Base-by-base conservation (phyloP, 2,888 invertebrate species). In the Belgica antarctica region DNA sequence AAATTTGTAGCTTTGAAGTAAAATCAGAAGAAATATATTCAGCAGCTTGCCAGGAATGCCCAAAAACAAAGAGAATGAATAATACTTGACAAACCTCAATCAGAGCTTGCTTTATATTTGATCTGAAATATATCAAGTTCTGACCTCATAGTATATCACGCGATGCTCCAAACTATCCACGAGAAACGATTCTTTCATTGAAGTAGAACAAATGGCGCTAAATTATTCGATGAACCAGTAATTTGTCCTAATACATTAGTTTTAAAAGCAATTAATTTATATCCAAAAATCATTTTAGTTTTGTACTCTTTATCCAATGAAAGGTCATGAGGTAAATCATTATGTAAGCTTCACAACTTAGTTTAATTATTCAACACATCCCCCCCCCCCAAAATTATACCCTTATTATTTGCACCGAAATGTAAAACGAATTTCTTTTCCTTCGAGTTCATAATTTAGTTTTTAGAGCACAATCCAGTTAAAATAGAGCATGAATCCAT, bases 221-320 rank as follows among this genome's bases (percentile, higher is more conserved):
- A 31, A n/a, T n/a, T n/a, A n/a, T n/a, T 52, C 22, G 52, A 52
- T 22, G 52, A 52, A 52, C 52, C 52, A 52, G 52, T 52, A 52
- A 52, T 22, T 22, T 22, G 52, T 22, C 4, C 17, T 22, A 2
- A 52, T 12, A 31, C 34, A 31, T 31, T 31, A 5, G 12, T 31
- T 12, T 3, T 52, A 7, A 52, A 52, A n/a, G 7, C 34, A 34
- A 46, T 46, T 52, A 52, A 52, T 52, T 52, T 52, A 52, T 52
- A 52, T 52, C 52, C 52, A 3, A 17, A 22, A 52, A n/a, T n/a
- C n/a, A n/a, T n/a, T n/a, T 52, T 52, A 52, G 52, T 19, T 52
- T 52, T 52, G 2, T 52, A 41, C 41, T 52, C 52, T 22, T 22
- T 52, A 22, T 41, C 10, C 15, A 7, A 10, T 31, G 5, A 31